Evolutionary conservation across 1,140 invertebrate genomes (phyloP), one percentile per base, ranked within the genome.

Genomic region (Papilio glaucus): DNA sequence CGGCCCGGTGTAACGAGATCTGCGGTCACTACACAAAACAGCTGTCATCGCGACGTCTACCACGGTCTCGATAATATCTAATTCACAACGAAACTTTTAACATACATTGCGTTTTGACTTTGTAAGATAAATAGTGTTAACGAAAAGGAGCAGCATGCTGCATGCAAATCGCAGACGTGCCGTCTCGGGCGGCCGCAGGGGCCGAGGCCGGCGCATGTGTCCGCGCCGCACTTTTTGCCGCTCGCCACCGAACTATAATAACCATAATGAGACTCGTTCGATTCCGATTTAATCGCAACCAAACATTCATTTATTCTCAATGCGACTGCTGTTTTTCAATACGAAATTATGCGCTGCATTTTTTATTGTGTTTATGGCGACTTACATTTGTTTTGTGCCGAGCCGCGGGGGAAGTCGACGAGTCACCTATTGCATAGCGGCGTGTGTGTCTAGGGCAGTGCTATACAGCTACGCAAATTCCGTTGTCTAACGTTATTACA

Each of bases 211-310:
- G 45, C 15, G 45, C 57, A 33, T 33, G 12, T 61, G 26, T n/a
- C 57, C 57, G 57, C 45, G 45, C 15, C 21, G 29, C 60, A 38
- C 13, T 39, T 65, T 65, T 65, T 65, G 62, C 62, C 37, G 37
- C 62, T 39, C 62, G 37, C 63, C 63, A 67, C 63, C 63, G 12
- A 67, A 67, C 63, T 67, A 67, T 67, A 67, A 67, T 67, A 67
- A 67, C 38, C 63, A 67, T 67, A 67, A 67, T 67, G 63, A 67
- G 63, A 39, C 63, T 67, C 63, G 63, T 67, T 67, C 63, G 63
- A 67, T 67, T 67, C 63, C 63, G 63, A 67, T 67, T 67, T 42
- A 67, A 67, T 67, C 63, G 63, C 21, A 24, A 42, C 39, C 63
- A 67, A 65, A 67, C 63, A 67, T 67, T 67, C 63, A 67, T 67